Conservation (phyloP, 2,888 invertebrate species). For the Lysandra coridon region DNA sequence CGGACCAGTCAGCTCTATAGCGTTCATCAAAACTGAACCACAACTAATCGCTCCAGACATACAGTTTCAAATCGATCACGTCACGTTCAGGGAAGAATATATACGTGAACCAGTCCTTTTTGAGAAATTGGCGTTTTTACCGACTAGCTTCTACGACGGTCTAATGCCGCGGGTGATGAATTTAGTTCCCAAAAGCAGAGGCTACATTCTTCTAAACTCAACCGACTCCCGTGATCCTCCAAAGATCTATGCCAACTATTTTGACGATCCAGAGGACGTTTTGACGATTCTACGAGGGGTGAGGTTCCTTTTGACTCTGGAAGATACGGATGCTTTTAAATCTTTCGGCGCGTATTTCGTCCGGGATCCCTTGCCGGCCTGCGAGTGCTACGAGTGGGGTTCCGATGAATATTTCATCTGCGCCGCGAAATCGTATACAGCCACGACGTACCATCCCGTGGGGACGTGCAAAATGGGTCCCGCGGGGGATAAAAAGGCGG, state of each 20-base stretch:
- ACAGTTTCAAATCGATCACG: slow-evolving; percentile 79
- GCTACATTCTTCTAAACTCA: slow-evolving; percentile 79
- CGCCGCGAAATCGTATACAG: slow-evolving; percentile 79
- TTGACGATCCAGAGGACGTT: slow-evolving; percentile 79
- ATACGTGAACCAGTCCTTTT: slow-evolving; percentile 71
- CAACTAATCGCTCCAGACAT: slow-evolving; percentile 80
- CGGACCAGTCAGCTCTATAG: slow-evolving; percentile 77
- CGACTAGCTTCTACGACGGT: slow-evolving; percentile 81
- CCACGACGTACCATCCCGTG: slow-evolving; percentile 67
- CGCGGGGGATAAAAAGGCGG: slow-evolving; percentile 75
- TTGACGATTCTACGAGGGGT: slow-evolving; percentile 80
- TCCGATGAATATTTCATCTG: slow-evolving; percentile 84
- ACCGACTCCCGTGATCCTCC: slow-evolving; percentile 86
- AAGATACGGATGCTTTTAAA: slow-evolving; percentile 79
- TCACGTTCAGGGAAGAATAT: slow-evolving; percentile 70
- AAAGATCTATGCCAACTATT: slow-evolving; percentile 84
- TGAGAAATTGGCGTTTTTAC: slow-evolving; percentile 59
- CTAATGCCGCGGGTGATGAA: slow-evolving; percentile 79
- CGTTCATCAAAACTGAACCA: slow-evolving; percentile 78
- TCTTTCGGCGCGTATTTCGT: slow-evolving; percentile 78
- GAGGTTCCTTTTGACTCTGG: slow-evolving; percentile 77
- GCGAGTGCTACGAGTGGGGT: slow-evolving; percentile 78
- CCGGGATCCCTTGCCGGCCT: slow-evolving; percentile 77
- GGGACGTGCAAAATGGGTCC: slow-evolving; percentile 79
- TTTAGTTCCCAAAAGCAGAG: slow-evolving; percentile 82